Base-by-base conservation (phyloP, 1,140 invertebrate genomes). In the Bombus picipes region DNA sequence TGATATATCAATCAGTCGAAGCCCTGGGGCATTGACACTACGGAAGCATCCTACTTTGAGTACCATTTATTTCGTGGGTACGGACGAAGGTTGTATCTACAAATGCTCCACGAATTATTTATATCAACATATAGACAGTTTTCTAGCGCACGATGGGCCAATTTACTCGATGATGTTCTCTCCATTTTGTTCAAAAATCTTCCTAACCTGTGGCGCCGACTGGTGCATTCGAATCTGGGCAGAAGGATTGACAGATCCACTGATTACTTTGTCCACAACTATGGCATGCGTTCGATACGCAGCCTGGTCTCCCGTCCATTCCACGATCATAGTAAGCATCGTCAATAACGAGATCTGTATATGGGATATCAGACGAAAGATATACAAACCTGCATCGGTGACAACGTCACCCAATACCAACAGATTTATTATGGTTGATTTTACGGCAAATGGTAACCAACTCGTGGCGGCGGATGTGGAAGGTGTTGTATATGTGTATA, bases 121-220 rank as follows among this genome's bases (percentile, higher is more conserved):
- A 10, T 96, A 96, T 87, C 96, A 97, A 87, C 96, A 97, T 83
- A 96, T 98, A 43, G 96, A 97, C 53, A 97, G 97, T 0, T 97
- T 97, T 80, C 94, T 96, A 76, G 98, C 97, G 1, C 98, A 99
- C 92, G 96, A 97, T 47, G 98, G 98, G 22, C 96, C 97, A 0
- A 96, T 98, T 1, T 97, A 97, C 91, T 96, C 95, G 28, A 96
- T 98, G 75, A 95, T 97, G 72, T 98, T 97, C 95, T 98, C 98
- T 10, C 97, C 97, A 0, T 98, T 97, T 94, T 97, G 97, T 92
- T 95, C 96, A 0, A 96, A 97, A 74, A 95, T 99, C 28, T 97
- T 97, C 86, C 94, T 98, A 1, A 98, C 98, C 1, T 98, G 97
- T 91, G 98, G 98, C 65, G 97, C 98, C 37, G 98, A 99, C 93